These are phyloP conservation scores for Caenorhabditis japonica DNA, from an alignment of 2,888 invertebrate species.

Conservation along the genomic window DNA sequence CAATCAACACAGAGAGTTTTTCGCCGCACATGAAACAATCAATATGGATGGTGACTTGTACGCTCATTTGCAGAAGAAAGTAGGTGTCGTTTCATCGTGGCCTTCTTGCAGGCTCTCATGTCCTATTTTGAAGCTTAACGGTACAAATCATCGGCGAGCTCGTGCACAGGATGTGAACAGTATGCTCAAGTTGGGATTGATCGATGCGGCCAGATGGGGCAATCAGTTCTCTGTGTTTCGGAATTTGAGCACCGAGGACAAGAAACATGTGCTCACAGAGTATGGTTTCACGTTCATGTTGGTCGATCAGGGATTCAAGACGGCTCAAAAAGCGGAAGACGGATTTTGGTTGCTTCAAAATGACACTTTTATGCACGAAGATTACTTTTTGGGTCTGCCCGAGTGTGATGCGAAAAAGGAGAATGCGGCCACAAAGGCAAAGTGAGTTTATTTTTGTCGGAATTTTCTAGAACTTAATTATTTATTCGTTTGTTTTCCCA, in stretches of 20 bases:
- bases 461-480: not conserved
- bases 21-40: slow-evolving; percentile 30
- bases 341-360: slow-evolving; percentile 64
- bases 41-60: slow-evolving; percentile 42
- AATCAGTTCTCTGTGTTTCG: slow-evolving; percentile 59
- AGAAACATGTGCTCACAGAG: slow-evolving; percentile 62
- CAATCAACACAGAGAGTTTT: slow-evolving; percentile 40
- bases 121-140: slow-evolving; percentile 44
- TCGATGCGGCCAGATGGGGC: slow-evolving; percentile 63
- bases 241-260: slow-evolving; percentile 22
- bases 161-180: slow-evolving; percentile 62
- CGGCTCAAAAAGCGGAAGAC: slow-evolving; percentile 37
- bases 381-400: slow-evolving; percentile 59
- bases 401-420: slow-evolving; percentile 43
- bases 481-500: not conserved
- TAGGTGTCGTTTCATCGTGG: slow-evolving; percentile 21
- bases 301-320: slow-evolving; percentile 63
- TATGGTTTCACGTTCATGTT: slow-evolving; percentile 65
- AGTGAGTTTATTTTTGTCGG: slow-evolving; percentile 33
- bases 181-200: slow-evolving; percentile 60
- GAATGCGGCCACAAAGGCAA: slow-evolving; percentile 54
- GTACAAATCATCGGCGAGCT: slow-evolving; percentile 56
- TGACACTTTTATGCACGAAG: slow-evolving; percentile 60
- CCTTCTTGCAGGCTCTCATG: slow-evolving; percentile 36
- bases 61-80: slow-evolving; percentile 39